phyloP scores from a whole-genome alignment of 2,797 vertebrate species.

The Alfaro cultratus region DNA sequence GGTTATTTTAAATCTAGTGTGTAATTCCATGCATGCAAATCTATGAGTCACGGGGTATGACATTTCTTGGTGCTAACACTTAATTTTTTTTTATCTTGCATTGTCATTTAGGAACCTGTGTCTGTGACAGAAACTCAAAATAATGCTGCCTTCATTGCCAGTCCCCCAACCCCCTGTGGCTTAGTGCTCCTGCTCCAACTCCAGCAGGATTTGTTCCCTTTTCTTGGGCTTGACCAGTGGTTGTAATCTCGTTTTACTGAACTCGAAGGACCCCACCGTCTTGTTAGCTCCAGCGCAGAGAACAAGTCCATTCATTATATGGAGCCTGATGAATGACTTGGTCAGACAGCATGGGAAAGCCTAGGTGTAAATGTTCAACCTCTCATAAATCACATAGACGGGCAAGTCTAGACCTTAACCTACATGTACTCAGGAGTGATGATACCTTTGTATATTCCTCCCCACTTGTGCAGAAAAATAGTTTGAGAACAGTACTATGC shows the following conservation, averaged over 20 bases:
- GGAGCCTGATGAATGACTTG: constrained; percentile 85
- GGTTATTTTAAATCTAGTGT: constrained; percentile 15
- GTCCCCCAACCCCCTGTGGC: constrained; percentile 23
- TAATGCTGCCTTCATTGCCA: constrained; percentile 36
- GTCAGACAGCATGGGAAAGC: constrained; percentile 86
- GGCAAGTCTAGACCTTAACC: constrained; percentile 85
- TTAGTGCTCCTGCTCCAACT: constrained; percentile 54
- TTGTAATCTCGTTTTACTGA: constrained; percentile 85
- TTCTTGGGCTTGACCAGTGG: constrained; percentile 79
- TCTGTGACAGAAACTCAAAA: constrained; percentile 46
- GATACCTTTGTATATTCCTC: constrained; percentile 78
- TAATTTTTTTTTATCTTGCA: constrained; percentile 15
- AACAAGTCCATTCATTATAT: constrained; percentile 87
- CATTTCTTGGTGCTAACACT: constrained; percentile 12
- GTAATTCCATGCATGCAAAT: constrained; percentile 25
- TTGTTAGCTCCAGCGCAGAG: constrained; percentile 83
- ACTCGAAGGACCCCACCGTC: constrained; percentile 82
- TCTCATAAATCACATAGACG: constrained; percentile 86
- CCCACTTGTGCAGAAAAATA: constrained; percentile 66
- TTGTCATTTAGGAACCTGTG: constrained; percentile 38
- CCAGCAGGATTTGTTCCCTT: constrained; percentile 68
- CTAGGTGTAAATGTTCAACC: constrained; percentile 87
- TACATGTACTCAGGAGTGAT: constrained; percentile 85
- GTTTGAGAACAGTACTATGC: constrained; percentile 51
- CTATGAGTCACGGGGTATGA: neutral